Evolutionary conservation across 2,113 vertebrate species (phyloP).

Genomic region (Ovibos moschatus): DNA sequence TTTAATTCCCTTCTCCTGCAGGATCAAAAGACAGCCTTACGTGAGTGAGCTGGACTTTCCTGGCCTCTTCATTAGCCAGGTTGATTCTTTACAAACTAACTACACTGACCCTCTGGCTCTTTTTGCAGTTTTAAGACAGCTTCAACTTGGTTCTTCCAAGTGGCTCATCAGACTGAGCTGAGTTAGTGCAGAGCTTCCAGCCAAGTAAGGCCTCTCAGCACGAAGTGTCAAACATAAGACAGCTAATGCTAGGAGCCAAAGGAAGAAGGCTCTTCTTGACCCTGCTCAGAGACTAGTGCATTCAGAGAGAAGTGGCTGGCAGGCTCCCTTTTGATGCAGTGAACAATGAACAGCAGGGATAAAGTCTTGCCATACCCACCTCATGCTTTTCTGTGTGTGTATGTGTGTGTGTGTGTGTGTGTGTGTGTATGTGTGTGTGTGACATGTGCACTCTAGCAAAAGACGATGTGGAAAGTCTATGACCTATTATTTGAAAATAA

Average conservation of each 20-base stretch:
- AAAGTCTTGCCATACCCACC: not conserved
- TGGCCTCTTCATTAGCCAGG: conserved; percentile 66
- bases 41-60: conserved; percentile 37
- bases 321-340: conserved; percentile 57
- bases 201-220: conserved; percentile 71
- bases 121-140: conserved; percentile 54
- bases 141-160: conserved; percentile 44
- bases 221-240: conserved; percentile 71
- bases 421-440: too few relatives aligned
- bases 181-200: conserved; percentile 58
- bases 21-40: conserved; percentile 53
- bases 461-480: not conserved
- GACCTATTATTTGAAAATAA: conserved; percentile 28
- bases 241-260: conserved; percentile 51
- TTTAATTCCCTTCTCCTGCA: conserved; percentile 37
- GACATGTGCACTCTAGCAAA: not conserved
- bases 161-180: conserved; percentile 47
- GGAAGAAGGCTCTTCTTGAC: conserved; percentile 64
- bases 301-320: conserved; percentile 52
- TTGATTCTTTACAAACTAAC: conserved; percentile 63
- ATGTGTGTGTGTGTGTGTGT: not conserved
- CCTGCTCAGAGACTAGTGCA: conserved; percentile 33
- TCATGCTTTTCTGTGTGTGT: not conserved
- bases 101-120: conserved; percentile 59
- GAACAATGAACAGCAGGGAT: conserved; percentile 69